These are phyloP conservation scores for Tachysurus fulvidraco DNA, from an alignment of 2,113 vertebrate genomes.

Conservation along the genomic window DNA sequence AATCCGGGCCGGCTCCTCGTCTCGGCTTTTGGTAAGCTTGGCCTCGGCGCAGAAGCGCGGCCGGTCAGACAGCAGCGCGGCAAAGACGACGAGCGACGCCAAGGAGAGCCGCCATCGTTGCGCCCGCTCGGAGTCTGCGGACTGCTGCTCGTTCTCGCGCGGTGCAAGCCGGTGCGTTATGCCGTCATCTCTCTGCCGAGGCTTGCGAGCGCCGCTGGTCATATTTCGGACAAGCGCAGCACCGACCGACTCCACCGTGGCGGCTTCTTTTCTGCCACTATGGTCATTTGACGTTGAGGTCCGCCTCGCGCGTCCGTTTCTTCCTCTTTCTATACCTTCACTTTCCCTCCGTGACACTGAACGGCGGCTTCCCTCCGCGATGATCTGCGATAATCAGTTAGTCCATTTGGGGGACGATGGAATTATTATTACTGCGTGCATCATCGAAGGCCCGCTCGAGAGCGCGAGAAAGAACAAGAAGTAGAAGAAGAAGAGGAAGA, in stretches of 20 bases:
- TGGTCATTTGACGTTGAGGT: slow-evolving; percentile 90
- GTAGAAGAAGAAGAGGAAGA: slow-evolving; percentile 16
- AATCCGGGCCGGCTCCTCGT: slow-evolving; percentile 72
- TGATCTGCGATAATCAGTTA: slow-evolving; percentile 23
- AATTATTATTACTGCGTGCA: slow-evolving; percentile 33
- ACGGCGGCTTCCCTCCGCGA: slow-evolving; percentile 42
- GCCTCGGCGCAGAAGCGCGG: slow-evolving; percentile 99
- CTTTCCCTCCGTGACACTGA: slow-evolving; percentile 64
- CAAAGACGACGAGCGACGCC: slow-evolving; percentile 97
- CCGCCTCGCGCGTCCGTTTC: slow-evolving; percentile 25
- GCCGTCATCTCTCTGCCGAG: slow-evolving; percentile 94
- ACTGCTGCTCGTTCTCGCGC: slow-evolving; percentile 97
- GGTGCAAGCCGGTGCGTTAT: slow-evolving; percentile 93
- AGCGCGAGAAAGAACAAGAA: slow-evolving; percentile 28
- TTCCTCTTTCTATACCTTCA: slow-evolving; percentile 52
- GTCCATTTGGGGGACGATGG: slow-evolving; percentile 8
- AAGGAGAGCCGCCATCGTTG: slow-evolving; percentile 99
- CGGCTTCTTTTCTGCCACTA: slow-evolving; percentile 91
- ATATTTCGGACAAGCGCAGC: slow-evolving; percentile 97
- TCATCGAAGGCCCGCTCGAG: slow-evolving; percentile 31
- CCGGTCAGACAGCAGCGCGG: slow-evolving; percentile 99
- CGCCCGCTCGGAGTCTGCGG: slow-evolving; percentile 95
- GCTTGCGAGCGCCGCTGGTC: slow-evolving; percentile 99
- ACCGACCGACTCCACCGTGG: slow-evolving; percentile 94
- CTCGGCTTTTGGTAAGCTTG: slow-evolving; percentile 86